A percentile compares a stretch with the other conserved stretches of the same genome.
Evolutionary conservation across 1,140 invertebrate genomes (phyloP).

Genomic region (Papilio machaon): DNA sequence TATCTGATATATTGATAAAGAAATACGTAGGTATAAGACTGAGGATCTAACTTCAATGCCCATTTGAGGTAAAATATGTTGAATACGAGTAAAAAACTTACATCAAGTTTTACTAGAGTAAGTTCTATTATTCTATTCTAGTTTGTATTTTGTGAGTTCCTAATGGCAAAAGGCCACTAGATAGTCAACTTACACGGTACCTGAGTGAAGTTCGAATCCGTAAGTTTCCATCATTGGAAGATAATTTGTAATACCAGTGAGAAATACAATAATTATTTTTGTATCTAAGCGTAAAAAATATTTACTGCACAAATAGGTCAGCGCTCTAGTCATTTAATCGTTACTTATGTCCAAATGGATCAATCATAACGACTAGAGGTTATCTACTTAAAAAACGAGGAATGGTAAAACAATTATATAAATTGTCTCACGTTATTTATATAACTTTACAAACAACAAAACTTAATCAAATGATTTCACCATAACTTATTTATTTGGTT

Average conservation of each 20-base stretch:
- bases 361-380: not conserved
- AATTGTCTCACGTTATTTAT: not conserved
- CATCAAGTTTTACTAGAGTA: not conserved
- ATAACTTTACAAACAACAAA: too few species aligned
- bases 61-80: not conserved
- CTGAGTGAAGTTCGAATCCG: too few species aligned
- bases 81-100: not conserved
- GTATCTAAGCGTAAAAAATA: too few species aligned
- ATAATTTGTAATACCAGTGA: too few species aligned
- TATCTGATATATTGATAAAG: not conserved
- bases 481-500: not conserved
- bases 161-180: too few species aligned
- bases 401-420: not conserved
- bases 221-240: too few species aligned
- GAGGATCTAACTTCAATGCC: not conserved
- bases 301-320: not conserved
- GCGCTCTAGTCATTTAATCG: not conserved
- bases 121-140: too few species aligned
- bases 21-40: not conserved
- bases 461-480: too few species aligned
- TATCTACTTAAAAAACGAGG: not conserved
- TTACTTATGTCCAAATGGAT: not conserved
- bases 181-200: too few species aligned
- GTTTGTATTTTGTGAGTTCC: too few species aligned
- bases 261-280: too few species aligned